A percentile compares a stretch with the other conserved stretches of the same genome.
Evolutionary conservation across 1,140 invertebrate species (phyloP).

Genomic region (Samia ricini): DNA sequence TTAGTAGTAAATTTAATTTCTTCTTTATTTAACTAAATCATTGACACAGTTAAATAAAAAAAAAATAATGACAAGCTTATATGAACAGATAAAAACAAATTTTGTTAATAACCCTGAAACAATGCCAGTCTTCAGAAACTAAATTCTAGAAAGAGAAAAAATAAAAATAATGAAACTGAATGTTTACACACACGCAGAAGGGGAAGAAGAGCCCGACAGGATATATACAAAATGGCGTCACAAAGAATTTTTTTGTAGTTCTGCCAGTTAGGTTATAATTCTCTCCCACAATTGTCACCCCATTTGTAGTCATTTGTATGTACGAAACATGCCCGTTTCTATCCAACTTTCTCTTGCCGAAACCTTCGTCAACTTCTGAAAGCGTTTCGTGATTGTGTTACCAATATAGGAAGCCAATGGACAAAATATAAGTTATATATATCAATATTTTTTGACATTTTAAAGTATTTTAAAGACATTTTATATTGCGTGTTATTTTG

Average conservation of each 20-base stretch:
- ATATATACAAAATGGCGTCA: not conserved
- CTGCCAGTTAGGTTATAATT: constrained; percentile 31
- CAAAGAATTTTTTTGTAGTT: constrained; percentile 18
- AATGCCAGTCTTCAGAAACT: not conserved
- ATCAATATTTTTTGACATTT: not conserved
- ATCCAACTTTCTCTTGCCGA: constrained; percentile 58
- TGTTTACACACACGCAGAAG: no score
- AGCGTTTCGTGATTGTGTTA: constrained; percentile 62
- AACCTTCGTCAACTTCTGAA: constrained; percentile 68
- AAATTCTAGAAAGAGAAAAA: no score
- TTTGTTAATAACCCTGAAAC: not conserved
- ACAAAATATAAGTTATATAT: not conserved
- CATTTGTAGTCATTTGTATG: constrained; percentile 67
- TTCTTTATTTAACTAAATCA: no score
- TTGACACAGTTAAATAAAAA: no score
- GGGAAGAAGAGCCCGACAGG: not conserved
- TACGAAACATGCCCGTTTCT: constrained; percentile 40
- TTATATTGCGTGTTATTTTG: no score
- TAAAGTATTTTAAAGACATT: no score
- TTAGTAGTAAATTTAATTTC: no score
- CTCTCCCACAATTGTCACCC: constrained; percentile 33
- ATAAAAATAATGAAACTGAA: no score
- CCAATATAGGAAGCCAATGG: constrained; percentile 27
- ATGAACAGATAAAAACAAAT: no score
- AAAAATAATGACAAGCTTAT: no score